Evolutionary conservation across 2,797 vertebrate genomes (phyloP), one percentile per base, ranked within the genome.

Genomic region (Acridotheres tristis): DNA sequence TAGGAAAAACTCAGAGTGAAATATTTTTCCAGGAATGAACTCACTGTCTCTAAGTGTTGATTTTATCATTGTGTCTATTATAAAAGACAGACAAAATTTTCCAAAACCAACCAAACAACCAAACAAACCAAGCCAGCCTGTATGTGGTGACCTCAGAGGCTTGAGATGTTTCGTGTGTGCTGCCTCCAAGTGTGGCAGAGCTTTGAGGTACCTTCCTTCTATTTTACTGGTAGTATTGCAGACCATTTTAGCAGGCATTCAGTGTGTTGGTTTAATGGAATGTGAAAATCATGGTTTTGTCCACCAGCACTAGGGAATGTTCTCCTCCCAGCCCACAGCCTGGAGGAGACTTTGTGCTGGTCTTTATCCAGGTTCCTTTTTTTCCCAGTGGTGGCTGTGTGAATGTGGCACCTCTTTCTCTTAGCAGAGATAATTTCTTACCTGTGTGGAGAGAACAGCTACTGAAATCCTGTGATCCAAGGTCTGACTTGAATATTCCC

Each of bases 111-210:
- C 6, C 34, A 34, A 34, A 34, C 40, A 32, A 36, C 13, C 26
- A 32, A 32, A 8, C 0, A 32, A 32, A 8, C 0, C 38, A 51
- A 51, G 50, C 51, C 34, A 38, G 12, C 17, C 26, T 43, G 15
- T 0, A 4, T 2, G 9, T 50, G 38, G 12, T 32, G 45, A 21
- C 65, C 30, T 43, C 0, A 0, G 40, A 59, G 18, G 5, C 21
- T 30, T 65, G 43, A 79, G 48, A 0, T 53, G 34, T 13, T 62
- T 57, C 65, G 3, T 2, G 14, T 38, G 47, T 5, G 1, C 58
- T 20, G 20, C 36, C 32, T 45, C 23, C 3, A 53, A 63, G 14
- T 14, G 5, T n/a, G 7, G n/a, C 27, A 30, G 5, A 55, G 34
- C 22, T 84, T 23, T 54, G 61, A 47, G 36, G n/a, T 42, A 1